Evolutionary conservation across 2,888 invertebrate genomes (phyloP).

Genomic region (Hydrotaea diabolus): DNA sequence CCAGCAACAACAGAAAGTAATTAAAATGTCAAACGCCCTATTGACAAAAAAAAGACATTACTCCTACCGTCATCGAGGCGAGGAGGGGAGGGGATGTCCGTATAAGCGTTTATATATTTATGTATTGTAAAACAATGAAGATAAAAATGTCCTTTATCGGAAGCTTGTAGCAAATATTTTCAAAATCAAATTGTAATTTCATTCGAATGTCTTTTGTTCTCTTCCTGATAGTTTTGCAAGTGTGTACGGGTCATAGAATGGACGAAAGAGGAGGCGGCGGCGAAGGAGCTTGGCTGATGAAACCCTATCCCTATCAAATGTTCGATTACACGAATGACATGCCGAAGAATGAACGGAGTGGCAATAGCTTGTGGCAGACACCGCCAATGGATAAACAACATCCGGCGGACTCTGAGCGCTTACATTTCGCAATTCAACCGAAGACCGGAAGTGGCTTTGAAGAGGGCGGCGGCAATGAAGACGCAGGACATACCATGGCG

Average conservation of each 20-base stretch:
- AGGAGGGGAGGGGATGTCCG: neutral
- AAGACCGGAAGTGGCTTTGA: constrained; percentile 26
- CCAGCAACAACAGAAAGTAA: constrained; percentile 26
- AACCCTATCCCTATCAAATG: constrained; percentile 61
- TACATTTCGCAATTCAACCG: neutral
- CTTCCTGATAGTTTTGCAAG: constrained; percentile 52
- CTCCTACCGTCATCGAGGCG: no score
- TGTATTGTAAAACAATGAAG: constrained; percentile 4
- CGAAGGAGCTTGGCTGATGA: constrained; percentile 16
- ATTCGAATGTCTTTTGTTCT: neutral
- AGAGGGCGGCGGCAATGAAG: neutral
- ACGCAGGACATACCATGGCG: constrained; percentile 41
- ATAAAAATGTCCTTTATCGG: neutral
- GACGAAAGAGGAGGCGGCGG: constrained; percentile 16
- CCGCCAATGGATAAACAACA: constrained; percentile 42
- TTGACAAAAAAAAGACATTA: constrained; percentile 26
- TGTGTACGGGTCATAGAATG: constrained; percentile 16
- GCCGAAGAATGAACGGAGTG: constrained; percentile 34
- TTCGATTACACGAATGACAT: constrained; percentile 54
- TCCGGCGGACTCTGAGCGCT: constrained; percentile 28
- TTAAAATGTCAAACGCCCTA: constrained; percentile 28
- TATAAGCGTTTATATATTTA: neutral
- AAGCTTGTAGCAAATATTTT: neutral
- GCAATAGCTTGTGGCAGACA: constrained; percentile 37
- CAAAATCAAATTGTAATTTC: neutral